Conservation (phyloP, 2,797 vertebrate species). For the Anisognathus igniventris region DNA sequence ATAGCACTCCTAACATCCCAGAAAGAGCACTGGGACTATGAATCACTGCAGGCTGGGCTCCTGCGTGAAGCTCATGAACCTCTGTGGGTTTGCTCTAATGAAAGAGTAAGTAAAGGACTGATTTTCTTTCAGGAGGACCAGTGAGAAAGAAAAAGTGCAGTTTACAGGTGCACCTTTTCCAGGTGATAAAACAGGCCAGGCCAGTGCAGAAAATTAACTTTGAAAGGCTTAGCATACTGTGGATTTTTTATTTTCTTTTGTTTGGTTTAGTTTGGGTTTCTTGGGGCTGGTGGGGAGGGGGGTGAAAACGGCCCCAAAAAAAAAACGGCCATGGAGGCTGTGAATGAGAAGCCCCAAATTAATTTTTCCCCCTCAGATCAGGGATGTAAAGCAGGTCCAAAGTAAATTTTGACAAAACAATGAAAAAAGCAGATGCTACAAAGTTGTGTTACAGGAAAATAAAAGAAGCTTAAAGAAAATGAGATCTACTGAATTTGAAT, state of each 20-base stretch:
- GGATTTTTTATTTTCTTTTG: background rate
- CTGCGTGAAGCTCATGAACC: background rate
- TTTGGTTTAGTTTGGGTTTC: background rate
- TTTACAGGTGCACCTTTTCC: background rate
- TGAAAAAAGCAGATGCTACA: background rate
- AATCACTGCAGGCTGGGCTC: background rate
- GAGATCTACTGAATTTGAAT: background rate
- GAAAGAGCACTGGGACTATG: background rate
- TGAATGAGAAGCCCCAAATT: background rate
- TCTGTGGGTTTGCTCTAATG: background rate
- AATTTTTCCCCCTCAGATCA: background rate
- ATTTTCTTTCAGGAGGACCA: background rate
- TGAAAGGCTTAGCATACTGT: background rate
- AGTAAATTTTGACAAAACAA: background rate
- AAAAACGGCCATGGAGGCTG: background rate
- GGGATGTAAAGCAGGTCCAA: background rate
- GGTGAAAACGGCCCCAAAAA: background rate
- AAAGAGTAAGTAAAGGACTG: background rate
- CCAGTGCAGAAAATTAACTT: background rate
- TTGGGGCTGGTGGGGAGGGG: fast-evolving
- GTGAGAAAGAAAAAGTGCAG: background rate
- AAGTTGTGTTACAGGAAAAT: background rate
- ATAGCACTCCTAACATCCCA: background rate
- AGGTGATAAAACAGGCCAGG: background rate
- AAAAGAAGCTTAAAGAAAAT: background rate